Evolutionary conservation across 2,888 invertebrate species (phyloP).

Genomic region (Neelides folsomi): DNA sequence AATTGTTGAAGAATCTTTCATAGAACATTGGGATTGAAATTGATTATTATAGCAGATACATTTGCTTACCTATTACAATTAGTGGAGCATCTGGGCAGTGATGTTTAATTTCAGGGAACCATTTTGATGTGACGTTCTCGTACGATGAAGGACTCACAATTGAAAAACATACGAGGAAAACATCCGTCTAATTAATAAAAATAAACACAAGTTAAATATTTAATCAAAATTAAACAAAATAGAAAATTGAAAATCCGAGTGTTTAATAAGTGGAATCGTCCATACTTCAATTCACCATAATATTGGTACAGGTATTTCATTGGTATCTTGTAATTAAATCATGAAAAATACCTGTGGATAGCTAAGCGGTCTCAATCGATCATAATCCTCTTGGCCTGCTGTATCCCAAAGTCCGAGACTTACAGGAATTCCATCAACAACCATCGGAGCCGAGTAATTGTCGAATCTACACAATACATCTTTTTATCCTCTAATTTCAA

Average conservation of each 20-base stretch:
- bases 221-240: background rate
- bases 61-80: conserved; percentile 78
- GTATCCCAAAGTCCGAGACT: conserved; percentile 97
- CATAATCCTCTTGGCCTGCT: conserved; percentile 95
- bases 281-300: too few relatives aligned
- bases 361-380: conserved; percentile 83
- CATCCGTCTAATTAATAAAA: conserved; percentile 64
- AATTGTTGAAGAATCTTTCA: background rate
- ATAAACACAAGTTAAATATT: background rate
- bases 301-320: too few relatives aligned
- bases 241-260: background rate
- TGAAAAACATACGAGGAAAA: conserved; percentile 98
- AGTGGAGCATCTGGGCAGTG: conserved; percentile 99
- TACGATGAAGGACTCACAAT: conserved; percentile 98
- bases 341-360: conserved; percentile 61
- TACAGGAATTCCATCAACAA: conserved; percentile 93
- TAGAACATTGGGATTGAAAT: conserved; percentile 9
- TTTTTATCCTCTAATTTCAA: too few relatives aligned
- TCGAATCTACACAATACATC: too few relatives aligned
- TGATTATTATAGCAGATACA: background rate
- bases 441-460: conserved; percentile 98
- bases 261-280: too few relatives aligned
- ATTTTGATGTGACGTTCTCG: conserved; percentile 98
- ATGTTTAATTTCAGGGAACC: conserved; percentile 99
- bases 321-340: too few relatives aligned